phyloP scores from a whole-genome alignment of 2,888 invertebrate species.

The Sarcophaga caerulescens region DNA sequence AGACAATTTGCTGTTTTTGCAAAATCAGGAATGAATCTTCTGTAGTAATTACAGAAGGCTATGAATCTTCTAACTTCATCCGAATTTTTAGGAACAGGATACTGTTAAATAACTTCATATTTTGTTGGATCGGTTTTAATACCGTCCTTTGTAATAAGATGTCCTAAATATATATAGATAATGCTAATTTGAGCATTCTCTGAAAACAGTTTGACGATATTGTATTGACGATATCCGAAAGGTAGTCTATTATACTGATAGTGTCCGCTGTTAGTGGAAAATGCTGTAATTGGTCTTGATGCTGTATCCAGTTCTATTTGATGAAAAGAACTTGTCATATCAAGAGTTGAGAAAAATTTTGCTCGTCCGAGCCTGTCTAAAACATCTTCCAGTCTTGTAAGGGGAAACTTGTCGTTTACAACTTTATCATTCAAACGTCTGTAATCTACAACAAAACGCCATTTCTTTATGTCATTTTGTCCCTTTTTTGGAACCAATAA shows the following conservation, averaged over 20 bases:
- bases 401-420: constrained; percentile 7
- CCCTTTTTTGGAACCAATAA: not conserved
- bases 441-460: not conserved
- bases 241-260: not conserved
- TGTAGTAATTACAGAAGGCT: not conserved
- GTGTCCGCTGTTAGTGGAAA: no score
- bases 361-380: not conserved
- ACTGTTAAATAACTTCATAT: constrained; percentile 7
- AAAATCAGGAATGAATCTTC: constrained; percentile 22
- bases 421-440: not conserved
- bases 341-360: constrained; percentile 18
- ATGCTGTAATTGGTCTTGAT: not conserved
- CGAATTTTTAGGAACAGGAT: not conserved
- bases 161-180: constrained; percentile 13
- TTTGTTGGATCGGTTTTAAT: constrained; percentile 24
- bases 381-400: constrained; percentile 22
- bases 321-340: constrained; percentile 18
- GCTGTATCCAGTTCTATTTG: constrained; percentile 2
- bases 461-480: constrained; percentile 7
- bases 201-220: no score
- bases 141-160: constrained; percentile 24
- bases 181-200: not conserved
- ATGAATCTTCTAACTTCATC: constrained; percentile 8
- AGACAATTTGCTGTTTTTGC: constrained; percentile 3
- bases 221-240: no score